Evolutionary conservation across 2,113 vertebrate genomes (phyloP), one percentile per base, ranked within the genome.

Genomic region (Neofelis nebulosa): DNA sequence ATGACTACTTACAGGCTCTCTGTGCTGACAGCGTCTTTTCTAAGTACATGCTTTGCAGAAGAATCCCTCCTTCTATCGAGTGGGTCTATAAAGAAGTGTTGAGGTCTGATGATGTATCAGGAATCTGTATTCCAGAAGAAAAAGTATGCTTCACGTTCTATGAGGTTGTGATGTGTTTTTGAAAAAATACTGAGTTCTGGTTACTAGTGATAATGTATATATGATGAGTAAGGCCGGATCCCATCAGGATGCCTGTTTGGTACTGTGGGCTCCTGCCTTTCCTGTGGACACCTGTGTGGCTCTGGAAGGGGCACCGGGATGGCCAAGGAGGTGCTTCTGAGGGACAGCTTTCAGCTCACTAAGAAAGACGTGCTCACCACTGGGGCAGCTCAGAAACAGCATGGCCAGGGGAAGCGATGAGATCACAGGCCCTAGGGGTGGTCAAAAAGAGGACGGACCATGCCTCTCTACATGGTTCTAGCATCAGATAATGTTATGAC

Each of bases 281-380:
- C 57, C 36, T n/a, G 68, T 12, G 3, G 45, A 61, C 29, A 10
- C 21, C 15, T 4, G 13, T 45, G n/a, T 50, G 79, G 48, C 33
- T 74, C 63, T 12, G 50, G 74, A 33, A 25, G 55, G 3, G 45
- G n/a, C 41, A 2, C 4, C 19, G 65, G 61, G 12, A 8, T 25
- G 19, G 61, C 87, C 2, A 0, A 48, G 33, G 0, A 2, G 23
- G n/a, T 33, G 25, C 71, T 19, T 38, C 5, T 2, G 3, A 50
- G 63, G 36, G 63, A 45, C 55, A 19, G n/a, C 33, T 31, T 45
- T 45, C 50, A 13, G 68, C 48, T 45, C 61, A 3, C n/a, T 7
- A 73, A 71, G 73, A 45, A 71, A 68, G 45, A 4, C 0, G 4
- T 14, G 9, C 36, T 18, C 4, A 45, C 15, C n/a, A 2, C n/a